Base-by-base conservation (phyloP, 2,888 invertebrate species). In the Andrena camellia region DNA sequence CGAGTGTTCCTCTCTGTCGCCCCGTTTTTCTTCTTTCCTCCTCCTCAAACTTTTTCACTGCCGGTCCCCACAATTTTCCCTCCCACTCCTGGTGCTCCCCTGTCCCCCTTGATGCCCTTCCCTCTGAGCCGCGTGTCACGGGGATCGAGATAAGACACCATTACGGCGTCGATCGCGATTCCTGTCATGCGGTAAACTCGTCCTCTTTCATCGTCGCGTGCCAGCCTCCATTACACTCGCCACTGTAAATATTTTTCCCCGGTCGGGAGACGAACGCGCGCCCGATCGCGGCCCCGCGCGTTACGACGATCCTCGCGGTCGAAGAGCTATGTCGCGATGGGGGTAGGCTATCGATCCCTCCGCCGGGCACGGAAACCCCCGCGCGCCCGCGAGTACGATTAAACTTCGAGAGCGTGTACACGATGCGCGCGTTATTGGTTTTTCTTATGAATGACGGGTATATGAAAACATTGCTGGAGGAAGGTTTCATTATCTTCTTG, bases 141-240 rank as follows among this genome's bases (percentile, higher is more conserved):
- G 78, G 86, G 78, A 76, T 81, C 84, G 87, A 84, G 89, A 90
- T 89, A 90, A 90, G 87, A 70, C 81, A 86, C 89, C 88, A 89
- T 89, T 88, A 89, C 85, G 83, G 79, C 86, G 86, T 91, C 89
- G 88, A 90, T 90, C 86, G 84, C 80, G 68, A 67, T 79, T 74
- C 60, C 72, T 78, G 83, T 85, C 84, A 78, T 64, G 80, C 80
- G 83, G 80, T 66, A 83, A 83, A 83, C 74, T 81, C 86, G 79
- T 81, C 85, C 76, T 66, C 83, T 69, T 76, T 84, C 84, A 79
- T 87, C 79, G 78, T 86, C 86, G 87, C 86, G 86, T 88, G 88
- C 86, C 81, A 29, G 54, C 31, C 57, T 76, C 80, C 76, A 86
- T 86, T 86, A 83, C 60, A 52, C 42, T 60, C 62, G 62, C 71